Conservation (phyloP, 2,113 vertebrate species). For the Pollimyrus isidori region DNA sequence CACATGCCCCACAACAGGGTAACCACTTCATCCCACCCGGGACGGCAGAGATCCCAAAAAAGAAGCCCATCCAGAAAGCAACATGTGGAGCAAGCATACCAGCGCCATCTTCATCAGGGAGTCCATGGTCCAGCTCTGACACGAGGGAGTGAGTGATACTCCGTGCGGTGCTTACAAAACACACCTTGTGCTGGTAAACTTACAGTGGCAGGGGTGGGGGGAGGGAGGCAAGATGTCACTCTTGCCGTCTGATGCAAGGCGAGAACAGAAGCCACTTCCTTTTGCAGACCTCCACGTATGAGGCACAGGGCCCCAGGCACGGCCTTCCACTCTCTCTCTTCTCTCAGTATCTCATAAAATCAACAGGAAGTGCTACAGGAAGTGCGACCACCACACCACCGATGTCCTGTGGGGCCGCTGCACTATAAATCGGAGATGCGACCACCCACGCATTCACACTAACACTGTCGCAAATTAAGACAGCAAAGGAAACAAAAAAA, state of each 20-base stretch:
- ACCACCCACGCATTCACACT: not conserved
- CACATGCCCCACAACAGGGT: not conserved
- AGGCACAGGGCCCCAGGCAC: not conserved
- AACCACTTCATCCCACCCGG: not conserved
- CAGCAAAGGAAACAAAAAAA: not conserved
- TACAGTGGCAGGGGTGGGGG: not conserved
- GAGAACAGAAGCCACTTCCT: constrained; percentile 51
- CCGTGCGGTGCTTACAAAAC: not conserved
- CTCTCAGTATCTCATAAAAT: not conserved
- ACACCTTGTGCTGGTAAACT: not conserved
- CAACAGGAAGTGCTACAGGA: constrained; percentile 38
- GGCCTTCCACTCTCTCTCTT: not conserved
- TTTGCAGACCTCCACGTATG: constrained; percentile 25
- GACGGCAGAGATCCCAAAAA: not conserved
- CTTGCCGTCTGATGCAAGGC: not conserved
- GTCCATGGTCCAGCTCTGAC: constrained; percentile 16
- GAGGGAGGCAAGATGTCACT: not conserved
- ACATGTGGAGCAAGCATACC: constrained; percentile 33
- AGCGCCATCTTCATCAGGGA: constrained; percentile 35
- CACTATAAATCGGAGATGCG: not conserved
- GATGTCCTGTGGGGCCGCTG: not conserved
- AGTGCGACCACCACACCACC: constrained; percentile 1
- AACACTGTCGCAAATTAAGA: not conserved
- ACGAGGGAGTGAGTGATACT: not conserved
- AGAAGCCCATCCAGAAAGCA: not conserved